Evolutionary conservation across 2,797 vertebrate genomes (phyloP), one percentile per base, ranked within the genome.

Genomic region (Sebastes diaconus): DNA sequence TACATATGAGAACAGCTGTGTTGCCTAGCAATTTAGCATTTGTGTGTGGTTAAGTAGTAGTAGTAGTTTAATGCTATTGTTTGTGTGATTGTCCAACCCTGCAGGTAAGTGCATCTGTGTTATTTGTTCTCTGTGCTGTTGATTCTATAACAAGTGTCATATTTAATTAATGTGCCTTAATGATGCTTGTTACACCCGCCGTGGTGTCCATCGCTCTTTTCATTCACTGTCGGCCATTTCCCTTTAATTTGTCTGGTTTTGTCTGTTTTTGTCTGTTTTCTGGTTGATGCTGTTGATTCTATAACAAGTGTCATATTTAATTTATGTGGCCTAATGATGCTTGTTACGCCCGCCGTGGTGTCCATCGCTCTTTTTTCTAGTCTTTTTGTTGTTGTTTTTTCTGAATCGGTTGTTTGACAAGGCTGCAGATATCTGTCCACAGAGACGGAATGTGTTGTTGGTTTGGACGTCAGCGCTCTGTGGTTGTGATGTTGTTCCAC

Each of bases 301-400:
- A 22, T 65, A 22, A 25, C 8, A 18, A 16, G 63, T 27, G 63
- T 42, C 63, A 27, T 4, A 25, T 42, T 10, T 10, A 25, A 65
- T 65, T 16, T 10, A 18, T 39, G 0, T 24, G 34, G 4, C n/a
- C 5, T 65, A 24, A 39, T 16, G 8, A 65, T 11, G 22, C 14
- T 25, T 65, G 36, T 42, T 10, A 8, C 2, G 39, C 22, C 4
- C 5, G 22, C 36, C 6, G 13, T 42, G 22, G 36, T 65, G 34
- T 24, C 34, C 36, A 3, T 25, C 16, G 13, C 14, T 42, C 32
- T 22, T 63, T 6, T 46, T 8, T 46, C 16, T 46, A 42, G 42
- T 46, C 0, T 0, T 22, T 22, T 25, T n/a, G 2, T 24, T 39
- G n/a, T 0, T 20, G 8, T 30, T 30, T 20, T 20, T 18, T 46